These are phyloP conservation scores for Doryteuthis pealeii DNA, from an alignment of 1,140 invertebrate species.

Conservation along the genomic window DNA sequence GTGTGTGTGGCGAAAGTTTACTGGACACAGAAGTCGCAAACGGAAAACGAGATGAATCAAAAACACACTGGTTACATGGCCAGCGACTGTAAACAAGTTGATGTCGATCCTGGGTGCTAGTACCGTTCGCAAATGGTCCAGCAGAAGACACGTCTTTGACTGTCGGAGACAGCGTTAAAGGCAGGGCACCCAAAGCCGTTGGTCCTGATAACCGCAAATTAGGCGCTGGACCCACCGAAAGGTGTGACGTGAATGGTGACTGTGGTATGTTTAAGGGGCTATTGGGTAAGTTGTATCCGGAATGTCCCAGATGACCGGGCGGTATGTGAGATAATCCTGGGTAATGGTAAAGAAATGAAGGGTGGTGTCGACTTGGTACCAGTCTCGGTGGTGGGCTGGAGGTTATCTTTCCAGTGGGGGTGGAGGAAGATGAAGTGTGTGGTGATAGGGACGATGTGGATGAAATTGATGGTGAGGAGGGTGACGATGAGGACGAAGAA, in stretches of 20 bases:
- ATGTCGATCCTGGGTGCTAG: slow-evolving; percentile 10
- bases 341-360: not conserved
- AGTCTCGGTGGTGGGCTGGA: slow-evolving; percentile 11
- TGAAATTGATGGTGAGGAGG: slow-evolving; percentile 6
- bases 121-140: slow-evolving; percentile 18
- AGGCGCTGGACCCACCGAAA: not conserved
- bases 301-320: not conserved
- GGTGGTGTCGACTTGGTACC: slow-evolving; percentile 10
- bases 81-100: slow-evolving; percentile 31
- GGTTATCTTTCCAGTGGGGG: not conserved
- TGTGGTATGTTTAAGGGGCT: slow-evolving; percentile 14
- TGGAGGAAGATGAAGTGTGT: slow-evolving; percentile 1
- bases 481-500: not conserved
- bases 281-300: slow-evolving; percentile 5
- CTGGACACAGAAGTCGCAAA: slow-evolving; percentile 23
- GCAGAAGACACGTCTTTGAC: slow-evolving; percentile 19
- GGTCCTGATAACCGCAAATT: slow-evolving; percentile 14
- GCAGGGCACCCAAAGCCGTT: not conserved
- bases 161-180: slow-evolving; percentile 9
- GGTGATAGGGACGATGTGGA: slow-evolving; percentile 11
- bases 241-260: not conserved
- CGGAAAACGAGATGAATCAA: slow-evolving; percentile 30
- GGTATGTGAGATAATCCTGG: not conserved
- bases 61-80: slow-evolving; percentile 37
- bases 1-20: slow-evolving; percentile 22